phyloP scores from a whole-genome alignment of 1,140 invertebrate genomes.

The Metopolophium dirhodum region DNA sequence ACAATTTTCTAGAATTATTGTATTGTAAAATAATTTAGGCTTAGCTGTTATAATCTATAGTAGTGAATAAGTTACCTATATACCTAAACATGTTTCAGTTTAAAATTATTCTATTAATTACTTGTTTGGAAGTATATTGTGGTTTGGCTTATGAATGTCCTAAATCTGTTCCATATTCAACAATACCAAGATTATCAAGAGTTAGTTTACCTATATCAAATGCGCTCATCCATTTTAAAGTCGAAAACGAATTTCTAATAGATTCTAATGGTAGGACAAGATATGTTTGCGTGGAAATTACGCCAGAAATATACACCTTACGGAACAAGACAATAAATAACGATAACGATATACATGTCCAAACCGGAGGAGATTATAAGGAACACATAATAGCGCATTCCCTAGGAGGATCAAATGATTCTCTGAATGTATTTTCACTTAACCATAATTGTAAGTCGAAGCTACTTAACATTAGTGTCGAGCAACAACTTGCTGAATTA shows the following conservation, averaged over 20 bases:
- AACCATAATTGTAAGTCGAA: neutral
- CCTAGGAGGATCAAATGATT: neutral
- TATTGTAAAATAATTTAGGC: no score
- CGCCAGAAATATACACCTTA: neutral
- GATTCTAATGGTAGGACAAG: neutral
- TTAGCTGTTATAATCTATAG: no score
- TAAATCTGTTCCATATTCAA: neutral
- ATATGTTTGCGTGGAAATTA: neutral
- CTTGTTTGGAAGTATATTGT: neutral
- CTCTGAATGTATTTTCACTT: neutral
- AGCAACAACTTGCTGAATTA: neutral
- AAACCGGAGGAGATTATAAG: neutral
- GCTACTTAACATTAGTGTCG: neutral
- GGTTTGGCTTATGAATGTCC: neutral
- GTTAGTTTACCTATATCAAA: neutral
- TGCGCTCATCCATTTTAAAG: neutral
- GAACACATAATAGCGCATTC: neutral
- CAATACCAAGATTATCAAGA: neutral
- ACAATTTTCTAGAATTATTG: neutral
- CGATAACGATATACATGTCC: neutral
- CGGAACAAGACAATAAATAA: neutral
- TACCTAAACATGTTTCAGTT: neutral
- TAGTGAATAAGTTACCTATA: neutral
- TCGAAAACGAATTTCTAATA: conserved; percentile 17
- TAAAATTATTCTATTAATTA: neutral